A percentile compares a stretch with the other conserved stretches of the same genome.
Evolutionary conservation across 2,888 invertebrate species (phyloP).

Genomic region (Ctena decussata): DNA sequence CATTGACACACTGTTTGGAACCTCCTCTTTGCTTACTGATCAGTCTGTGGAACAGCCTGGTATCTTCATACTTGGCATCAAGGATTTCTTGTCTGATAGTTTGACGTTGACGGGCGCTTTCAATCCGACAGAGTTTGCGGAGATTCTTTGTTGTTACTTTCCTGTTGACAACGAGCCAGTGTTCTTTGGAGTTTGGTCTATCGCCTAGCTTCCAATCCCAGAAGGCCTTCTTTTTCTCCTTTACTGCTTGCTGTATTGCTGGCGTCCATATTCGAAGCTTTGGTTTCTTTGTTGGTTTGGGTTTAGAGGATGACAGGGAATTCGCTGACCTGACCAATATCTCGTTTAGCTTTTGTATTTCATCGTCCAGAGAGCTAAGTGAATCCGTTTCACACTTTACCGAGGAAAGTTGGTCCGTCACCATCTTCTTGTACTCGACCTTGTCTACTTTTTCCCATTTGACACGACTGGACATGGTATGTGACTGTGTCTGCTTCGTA

Average conservation of each 20-base stretch:
- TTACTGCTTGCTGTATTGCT: not conserved
- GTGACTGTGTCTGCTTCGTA: not conserved
- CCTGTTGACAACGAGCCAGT: not conserved
- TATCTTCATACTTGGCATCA: not conserved
- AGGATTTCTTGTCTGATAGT: not conserved
- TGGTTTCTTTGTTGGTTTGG: not conserved
- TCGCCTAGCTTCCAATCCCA: not conserved
- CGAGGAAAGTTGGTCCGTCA: not conserved
- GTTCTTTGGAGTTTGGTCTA: not conserved
- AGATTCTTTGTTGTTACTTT: not conserved
- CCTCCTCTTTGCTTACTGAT: not conserved
- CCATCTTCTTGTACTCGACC: not conserved
- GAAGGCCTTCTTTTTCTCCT: not conserved
- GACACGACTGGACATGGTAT: not conserved
- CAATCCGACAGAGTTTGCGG: not conserved
- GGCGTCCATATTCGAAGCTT: not conserved
- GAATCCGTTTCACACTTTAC: not conserved
- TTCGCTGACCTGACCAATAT: not conserved
- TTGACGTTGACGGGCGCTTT: not conserved
- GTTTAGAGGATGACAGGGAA: not conserved
- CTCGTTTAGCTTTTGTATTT: not conserved
- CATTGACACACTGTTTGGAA: not conserved
- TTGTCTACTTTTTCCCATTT: not conserved
- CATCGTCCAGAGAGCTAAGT: not conserved
- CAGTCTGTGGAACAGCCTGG: not conserved